These are phyloP conservation scores for Acanthoscelides obtectus DNA, from an alignment of 2,888 invertebrate species.

Conservation along the genomic window DNA sequence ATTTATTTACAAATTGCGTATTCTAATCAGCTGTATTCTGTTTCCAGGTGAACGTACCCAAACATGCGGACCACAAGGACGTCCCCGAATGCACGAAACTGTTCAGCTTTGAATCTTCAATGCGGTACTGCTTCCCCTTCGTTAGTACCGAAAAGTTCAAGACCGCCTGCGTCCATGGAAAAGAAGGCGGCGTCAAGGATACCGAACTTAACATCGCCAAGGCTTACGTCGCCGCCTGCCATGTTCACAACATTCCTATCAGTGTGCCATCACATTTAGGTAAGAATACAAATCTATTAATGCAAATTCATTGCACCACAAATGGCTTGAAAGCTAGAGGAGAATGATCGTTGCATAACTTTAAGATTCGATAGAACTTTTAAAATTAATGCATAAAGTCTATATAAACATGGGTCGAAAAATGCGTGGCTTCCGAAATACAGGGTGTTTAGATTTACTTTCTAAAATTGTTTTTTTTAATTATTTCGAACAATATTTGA, in stretches of 20 bases:
- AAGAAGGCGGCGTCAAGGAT: slow-evolving; percentile 48
- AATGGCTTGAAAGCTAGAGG: not conserved
- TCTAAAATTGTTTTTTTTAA: no score
- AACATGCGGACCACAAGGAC: slow-evolving; percentile 49
- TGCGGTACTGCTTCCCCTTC: slow-evolving; percentile 50
- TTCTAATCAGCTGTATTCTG: not conserved
- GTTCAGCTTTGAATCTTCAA: slow-evolving; percentile 61
- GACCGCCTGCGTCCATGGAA: slow-evolving; percentile 71
- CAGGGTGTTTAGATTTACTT: no score
- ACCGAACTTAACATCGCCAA: slow-evolving; percentile 64
- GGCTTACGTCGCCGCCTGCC: slow-evolving; percentile 66
- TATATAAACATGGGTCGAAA: no score
- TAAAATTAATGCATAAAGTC: no score
- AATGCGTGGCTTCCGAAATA: no score
- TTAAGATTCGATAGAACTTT: no score
- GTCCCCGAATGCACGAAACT: slow-evolving; percentile 61
- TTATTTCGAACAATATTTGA: no score
- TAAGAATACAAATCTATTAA: slow-evolving; percentile 28
- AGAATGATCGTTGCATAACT: no score
- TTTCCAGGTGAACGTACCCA: slow-evolving; percentile 47
- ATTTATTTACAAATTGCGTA: no score
- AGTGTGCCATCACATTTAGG: slow-evolving; percentile 62
- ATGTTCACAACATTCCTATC: slow-evolving; percentile 55
- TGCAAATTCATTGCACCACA: not conserved
- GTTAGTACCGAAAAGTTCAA: slow-evolving; percentile 55